Conservation (phyloP, 2,113 vertebrate species). For the Ramphastos sulfuratus region DNA sequence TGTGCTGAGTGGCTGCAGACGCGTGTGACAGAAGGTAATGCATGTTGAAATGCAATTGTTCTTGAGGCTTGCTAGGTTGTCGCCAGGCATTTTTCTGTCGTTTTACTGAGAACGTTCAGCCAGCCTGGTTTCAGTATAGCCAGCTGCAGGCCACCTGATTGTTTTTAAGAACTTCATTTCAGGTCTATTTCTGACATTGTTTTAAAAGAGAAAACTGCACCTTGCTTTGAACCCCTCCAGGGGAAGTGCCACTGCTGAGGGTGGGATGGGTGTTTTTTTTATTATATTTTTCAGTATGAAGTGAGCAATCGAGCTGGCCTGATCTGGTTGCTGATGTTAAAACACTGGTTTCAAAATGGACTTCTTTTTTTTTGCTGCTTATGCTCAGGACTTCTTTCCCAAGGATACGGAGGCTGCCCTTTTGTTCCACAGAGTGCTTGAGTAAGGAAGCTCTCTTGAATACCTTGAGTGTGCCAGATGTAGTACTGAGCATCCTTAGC, state of each 20-base stretch:
- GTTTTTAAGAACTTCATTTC: background rate
- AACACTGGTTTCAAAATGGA: background rate
- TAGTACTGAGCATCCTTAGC: background rate
- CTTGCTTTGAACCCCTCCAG: background rate
- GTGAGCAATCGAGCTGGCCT: background rate
- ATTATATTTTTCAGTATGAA: background rate
- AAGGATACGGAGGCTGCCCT: background rate
- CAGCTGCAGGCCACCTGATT: background rate
- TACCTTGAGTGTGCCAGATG: background rate
- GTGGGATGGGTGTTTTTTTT: accelerated
- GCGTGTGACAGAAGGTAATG: background rate
- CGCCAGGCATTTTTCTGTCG: background rate
- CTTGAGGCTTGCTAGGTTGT: background rate
- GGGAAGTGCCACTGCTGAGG: background rate
- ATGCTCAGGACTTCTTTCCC: background rate
- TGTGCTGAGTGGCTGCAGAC: background rate
- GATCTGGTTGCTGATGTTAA: background rate
- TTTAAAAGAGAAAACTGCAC: background rate
- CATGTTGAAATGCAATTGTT: background rate
- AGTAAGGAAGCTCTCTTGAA: accelerated
- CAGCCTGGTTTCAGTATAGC: background rate
- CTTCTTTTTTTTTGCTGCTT: background rate
- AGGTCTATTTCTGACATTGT: background rate
- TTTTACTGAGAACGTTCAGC: background rate
- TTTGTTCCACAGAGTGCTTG: background rate